phyloP scores from a whole-genome alignment of 2,888 invertebrate genomes.

The Sarcophaga caerulescens region DNA sequence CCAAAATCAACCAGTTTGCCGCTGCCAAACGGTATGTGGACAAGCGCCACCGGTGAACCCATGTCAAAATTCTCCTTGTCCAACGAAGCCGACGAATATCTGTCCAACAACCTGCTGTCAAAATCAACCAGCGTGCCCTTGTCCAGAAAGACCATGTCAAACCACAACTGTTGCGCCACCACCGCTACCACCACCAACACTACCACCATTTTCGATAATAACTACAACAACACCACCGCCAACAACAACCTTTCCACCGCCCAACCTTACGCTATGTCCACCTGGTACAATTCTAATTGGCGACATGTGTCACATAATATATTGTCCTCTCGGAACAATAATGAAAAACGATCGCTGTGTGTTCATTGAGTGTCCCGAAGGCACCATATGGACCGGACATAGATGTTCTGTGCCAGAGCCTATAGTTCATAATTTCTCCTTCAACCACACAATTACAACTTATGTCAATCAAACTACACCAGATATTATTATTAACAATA shows the following conservation, averaged over 20 bases:
- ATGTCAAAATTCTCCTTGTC: constrained; percentile 10
- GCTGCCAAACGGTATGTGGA: neutral
- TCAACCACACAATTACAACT: constrained; percentile 66
- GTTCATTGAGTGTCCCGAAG: constrained; percentile 71
- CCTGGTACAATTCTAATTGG: constrained; percentile 70
- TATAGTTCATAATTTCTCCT: constrained; percentile 57
- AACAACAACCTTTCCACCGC: constrained; percentile 56
- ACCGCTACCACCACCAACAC: neutral
- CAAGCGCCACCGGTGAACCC: neutral
- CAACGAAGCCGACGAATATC: neutral
- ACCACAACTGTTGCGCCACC: neutral
- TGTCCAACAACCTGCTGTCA: neutral
- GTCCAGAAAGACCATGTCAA: neutral
- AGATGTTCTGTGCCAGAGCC: constrained; percentile 70
- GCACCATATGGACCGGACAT: constrained; percentile 73
- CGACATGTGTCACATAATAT: constrained; percentile 72
- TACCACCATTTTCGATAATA: neutral
- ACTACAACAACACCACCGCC: neutral
- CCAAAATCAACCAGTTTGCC: neutral
- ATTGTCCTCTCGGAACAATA: constrained; percentile 70
- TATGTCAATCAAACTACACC: constrained; percentile 59
- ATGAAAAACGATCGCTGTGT: constrained; percentile 71
- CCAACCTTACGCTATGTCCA: constrained; percentile 69
- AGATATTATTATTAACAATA: constrained; percentile 70
- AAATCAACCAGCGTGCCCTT: neutral